phyloP scores from a whole-genome alignment of 2,888 invertebrate species.

The Lithophane socia region DNA sequence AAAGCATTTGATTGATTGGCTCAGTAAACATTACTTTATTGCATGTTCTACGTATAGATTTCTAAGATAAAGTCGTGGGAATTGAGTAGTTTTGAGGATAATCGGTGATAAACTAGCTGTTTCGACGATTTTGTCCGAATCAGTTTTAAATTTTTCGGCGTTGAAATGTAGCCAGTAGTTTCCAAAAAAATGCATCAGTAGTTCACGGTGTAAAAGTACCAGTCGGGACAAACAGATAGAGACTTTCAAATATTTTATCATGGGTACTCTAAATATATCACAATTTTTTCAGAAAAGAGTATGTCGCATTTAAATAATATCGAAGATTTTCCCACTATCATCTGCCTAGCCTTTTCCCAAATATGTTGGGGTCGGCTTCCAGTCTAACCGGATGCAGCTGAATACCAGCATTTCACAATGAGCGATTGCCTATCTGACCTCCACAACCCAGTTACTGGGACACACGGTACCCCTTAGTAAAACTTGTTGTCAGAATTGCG shows the following conservation, averaged over 20 bases:
- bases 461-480: too few species aligned
- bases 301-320: neutral
- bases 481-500: too few species aligned
- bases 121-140: neutral
- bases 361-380: too few species aligned
- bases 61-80: conserved; percentile 53
- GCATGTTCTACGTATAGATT: conserved; percentile 32
- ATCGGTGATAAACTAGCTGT: neutral
- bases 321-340: neutral
- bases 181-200: neutral
- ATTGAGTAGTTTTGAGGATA: conserved; percentile 51
- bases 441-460: too few species aligned
- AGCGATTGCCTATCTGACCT: too few species aligned
- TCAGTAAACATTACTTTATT: conserved; percentile 48
- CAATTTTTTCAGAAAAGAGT: neutral
- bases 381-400: too few species aligned
- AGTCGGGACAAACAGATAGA: neutral
- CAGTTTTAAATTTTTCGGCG: neutral
- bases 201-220: too few species aligned
- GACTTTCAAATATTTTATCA: too few species aligned
- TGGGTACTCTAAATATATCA: neutral
- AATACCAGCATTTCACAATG: too few species aligned
- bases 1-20: conserved; percentile 67
- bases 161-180: neutral
- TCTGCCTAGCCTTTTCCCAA: too few species aligned